phyloP scores from a whole-genome alignment of 2,888 invertebrate species.

The Pseudanteris insignis region DNA sequence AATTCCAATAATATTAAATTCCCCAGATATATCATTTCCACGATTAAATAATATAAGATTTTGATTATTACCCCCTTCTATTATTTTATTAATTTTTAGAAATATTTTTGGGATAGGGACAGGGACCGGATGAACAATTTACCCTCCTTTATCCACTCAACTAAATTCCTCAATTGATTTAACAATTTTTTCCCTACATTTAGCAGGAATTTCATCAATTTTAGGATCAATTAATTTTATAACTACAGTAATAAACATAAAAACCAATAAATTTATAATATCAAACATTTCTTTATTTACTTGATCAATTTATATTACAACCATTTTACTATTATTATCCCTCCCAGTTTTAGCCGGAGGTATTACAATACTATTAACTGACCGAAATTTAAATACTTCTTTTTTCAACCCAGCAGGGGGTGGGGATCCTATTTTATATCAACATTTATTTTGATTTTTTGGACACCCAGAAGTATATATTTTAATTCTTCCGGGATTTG shows the following conservation, averaged over 20 bases:
- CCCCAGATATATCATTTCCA: conserved; percentile 84
- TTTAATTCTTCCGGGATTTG: conserved; percentile 85
- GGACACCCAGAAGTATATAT: conserved; percentile 87
- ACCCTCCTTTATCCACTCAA: conserved; percentile 75
- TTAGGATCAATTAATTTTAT: conserved; percentile 84
- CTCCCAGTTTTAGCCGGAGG: conserved; percentile 81
- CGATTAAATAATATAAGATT: conserved; percentile 88
- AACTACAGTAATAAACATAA: conserved; percentile 79
- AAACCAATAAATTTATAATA: conserved; percentile 8
- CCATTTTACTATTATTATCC: conserved; percentile 73
- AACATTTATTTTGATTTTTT: conserved; percentile 77
- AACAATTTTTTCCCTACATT: conserved; percentile 80
- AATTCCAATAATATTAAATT: conserved; percentile 78
- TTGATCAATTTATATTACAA: conserved; percentile 77
- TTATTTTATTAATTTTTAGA: conserved; percentile 74
- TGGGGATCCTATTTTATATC: conserved; percentile 70
- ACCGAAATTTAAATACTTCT: conserved; percentile 82
- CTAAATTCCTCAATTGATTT: conserved; percentile 78
- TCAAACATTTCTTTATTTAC: conserved; percentile 76
- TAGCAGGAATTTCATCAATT: conserved; percentile 79
- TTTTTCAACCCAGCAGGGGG: conserved; percentile 85
- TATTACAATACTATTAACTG: conserved; percentile 81
- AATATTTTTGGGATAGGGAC: conserved; percentile 75
- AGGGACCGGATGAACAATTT: conserved; percentile 83
- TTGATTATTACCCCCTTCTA: conserved; percentile 78